Evolutionary conservation across 2,113 vertebrate species (phyloP).

Genomic region (Uria aalge): DNA sequence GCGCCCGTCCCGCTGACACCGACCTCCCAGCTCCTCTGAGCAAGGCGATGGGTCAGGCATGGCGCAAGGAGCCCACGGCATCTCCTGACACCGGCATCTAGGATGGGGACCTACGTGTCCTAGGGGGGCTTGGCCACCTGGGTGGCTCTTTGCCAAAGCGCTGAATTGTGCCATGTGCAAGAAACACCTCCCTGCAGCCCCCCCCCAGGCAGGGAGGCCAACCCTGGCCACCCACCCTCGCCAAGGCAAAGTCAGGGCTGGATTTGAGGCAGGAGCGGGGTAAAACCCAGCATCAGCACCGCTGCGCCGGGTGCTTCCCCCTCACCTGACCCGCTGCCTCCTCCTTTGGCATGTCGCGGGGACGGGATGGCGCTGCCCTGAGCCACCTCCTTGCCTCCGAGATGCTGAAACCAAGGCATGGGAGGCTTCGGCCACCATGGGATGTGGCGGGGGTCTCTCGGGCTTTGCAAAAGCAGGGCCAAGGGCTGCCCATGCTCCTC

Average conservation of each 20-base stretch:
- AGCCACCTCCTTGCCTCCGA: background rate
- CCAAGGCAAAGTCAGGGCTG: background rate
- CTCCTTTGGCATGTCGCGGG: fast-evolving
- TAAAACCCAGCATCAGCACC: background rate
- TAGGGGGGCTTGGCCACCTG: background rate
- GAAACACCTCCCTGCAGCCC: background rate
- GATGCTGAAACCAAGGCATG: background rate
- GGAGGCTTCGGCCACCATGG: background rate
- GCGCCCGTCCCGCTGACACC: fast-evolving
- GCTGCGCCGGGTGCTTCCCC: background rate
- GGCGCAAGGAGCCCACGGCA: background rate
- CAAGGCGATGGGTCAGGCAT: background rate
- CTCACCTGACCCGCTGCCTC: background rate
- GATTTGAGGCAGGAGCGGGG: background rate
- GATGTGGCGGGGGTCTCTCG: background rate
- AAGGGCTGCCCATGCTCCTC: background rate
- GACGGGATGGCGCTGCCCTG: background rate
- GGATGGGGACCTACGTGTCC: background rate
- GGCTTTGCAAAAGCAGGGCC: background rate
- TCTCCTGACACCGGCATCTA: background rate
- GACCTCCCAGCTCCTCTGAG: background rate
- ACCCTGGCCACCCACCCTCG: no score
- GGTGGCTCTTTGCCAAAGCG: background rate
- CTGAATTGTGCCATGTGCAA: background rate
- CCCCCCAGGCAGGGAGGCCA: background rate